Percentiles rank a stretch among this genome's conserved stretches.
Evolutionary conservation across 2,113 vertebrate species (phyloP).

Genomic region (Sula dactylatra): DNA sequence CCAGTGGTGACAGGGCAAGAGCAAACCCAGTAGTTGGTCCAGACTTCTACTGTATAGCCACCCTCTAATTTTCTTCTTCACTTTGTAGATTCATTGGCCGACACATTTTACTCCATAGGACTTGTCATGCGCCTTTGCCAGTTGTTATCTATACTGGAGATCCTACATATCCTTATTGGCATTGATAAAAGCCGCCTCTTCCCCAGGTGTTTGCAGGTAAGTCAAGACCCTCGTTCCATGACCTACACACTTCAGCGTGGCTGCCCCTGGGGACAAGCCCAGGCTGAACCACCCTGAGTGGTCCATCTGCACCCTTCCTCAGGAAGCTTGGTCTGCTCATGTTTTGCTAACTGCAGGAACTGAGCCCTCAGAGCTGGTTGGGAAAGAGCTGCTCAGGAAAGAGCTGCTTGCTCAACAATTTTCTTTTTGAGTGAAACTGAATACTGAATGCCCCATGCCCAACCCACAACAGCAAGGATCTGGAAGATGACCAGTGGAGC

Average conservation of each 20-base stretch:
- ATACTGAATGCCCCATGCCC: not conserved
- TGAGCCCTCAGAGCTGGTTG: not conserved
- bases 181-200: constrained; percentile 82
- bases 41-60: not conserved
- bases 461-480: not conserved
- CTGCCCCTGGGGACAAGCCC: not conserved
- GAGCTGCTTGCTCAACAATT: not conserved
- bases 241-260: not conserved
- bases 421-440: not conserved
- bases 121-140: constrained; percentile 90
- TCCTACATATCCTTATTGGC: constrained; percentile 85
- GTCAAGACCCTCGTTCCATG: not conserved
- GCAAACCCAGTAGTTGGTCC: not conserved
- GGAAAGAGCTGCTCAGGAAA: not conserved
- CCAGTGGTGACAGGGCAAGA: not conserved
- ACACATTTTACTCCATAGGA: constrained; percentile 91
- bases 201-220: constrained; percentile 86
- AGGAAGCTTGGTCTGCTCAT: not conserved
- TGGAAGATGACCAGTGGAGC: not conserved
- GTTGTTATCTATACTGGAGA: constrained; percentile 84
- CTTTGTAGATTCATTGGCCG: constrained; percentile 81
- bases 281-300: not conserved
- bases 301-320: not conserved
- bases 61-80: not conserved
- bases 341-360: not conserved